Percentiles rank a stretch among this genome's conserved stretches.
Conservation (phyloP, 2,888 invertebrate genomes). For the Leucophora obtusa region DNA sequence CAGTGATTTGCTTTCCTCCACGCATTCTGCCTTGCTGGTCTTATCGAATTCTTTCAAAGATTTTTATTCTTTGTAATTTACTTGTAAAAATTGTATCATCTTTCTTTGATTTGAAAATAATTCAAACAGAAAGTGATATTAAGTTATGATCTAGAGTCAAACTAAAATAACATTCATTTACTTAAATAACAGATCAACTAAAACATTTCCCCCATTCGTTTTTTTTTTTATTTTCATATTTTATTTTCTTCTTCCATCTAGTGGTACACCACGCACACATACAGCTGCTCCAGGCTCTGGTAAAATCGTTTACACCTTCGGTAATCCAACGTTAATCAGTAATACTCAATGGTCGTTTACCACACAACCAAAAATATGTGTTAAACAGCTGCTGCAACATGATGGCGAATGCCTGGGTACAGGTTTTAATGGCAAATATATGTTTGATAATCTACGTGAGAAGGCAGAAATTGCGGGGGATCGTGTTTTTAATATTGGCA, state of each 20-base stretch:
- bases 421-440: conserved; percentile 77
- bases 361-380: conserved; percentile 71
- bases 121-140: no score
- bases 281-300: conserved; percentile 79
- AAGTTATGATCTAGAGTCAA: no score
- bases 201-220: no score
- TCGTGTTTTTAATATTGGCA: conserved; percentile 74
- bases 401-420: conserved; percentile 77
- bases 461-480: conserved; percentile 74
- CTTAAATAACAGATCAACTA: no score
- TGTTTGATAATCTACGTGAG: conserved; percentile 75
- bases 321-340: conserved; percentile 80
- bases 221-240: not conserved
- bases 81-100: no score
- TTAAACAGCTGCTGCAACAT: conserved; percentile 80
- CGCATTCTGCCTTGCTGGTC: no score
- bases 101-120: no score
- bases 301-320: conserved; percentile 82
- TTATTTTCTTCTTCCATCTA: conserved; percentile 38
- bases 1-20: no score
- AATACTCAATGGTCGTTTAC: conserved; percentile 73
- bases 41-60: no score
- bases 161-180: no score
- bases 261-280: conserved; percentile 70
- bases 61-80: no score